Conservation (phyloP, 2,113 vertebrate genomes). For the Sorex araneus region DNA sequence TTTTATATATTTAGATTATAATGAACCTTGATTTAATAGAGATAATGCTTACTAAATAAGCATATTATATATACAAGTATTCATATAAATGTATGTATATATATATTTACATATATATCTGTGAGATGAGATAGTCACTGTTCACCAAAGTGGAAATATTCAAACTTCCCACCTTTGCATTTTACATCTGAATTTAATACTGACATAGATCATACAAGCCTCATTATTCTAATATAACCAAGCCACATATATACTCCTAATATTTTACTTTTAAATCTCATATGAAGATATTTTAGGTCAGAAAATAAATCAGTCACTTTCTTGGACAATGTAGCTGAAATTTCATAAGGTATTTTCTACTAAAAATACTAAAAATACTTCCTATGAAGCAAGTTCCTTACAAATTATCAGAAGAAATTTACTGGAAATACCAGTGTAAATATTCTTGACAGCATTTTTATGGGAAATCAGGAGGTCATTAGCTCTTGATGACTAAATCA, state of each 20-base stretch:
- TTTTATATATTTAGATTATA: background rate
- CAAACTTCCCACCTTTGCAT: background rate
- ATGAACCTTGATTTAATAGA: background rate
- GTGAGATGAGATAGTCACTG: background rate
- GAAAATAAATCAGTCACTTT: slow-evolving; percentile 24
- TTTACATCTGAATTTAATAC: slow-evolving; percentile 19
- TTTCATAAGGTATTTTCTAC: background rate
- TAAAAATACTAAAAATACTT: slow-evolving; percentile 31
- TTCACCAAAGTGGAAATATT: background rate
- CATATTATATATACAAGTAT: background rate
- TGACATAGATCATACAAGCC: slow-evolving; percentile 14
- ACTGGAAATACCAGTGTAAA: slow-evolving; percentile 18
- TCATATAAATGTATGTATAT: background rate
- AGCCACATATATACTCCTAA: background rate
- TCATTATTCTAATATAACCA: slow-evolving; percentile 3
- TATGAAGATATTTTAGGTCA: slow-evolving; percentile 27
- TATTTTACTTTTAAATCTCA: slow-evolving; percentile 40
- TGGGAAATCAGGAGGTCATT: background rate
- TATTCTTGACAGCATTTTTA: slow-evolving; percentile 17
- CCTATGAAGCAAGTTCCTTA: background rate
- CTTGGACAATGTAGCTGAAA: background rate
- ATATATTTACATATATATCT: background rate
- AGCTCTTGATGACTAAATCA: too few relatives aligned
- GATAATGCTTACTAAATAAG: background rate
- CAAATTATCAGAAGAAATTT: background rate